Evolutionary conservation across 2,113 vertebrate species (phyloP), one percentile per base, ranked within the genome.

Genomic region (Turnix velox): DNA sequence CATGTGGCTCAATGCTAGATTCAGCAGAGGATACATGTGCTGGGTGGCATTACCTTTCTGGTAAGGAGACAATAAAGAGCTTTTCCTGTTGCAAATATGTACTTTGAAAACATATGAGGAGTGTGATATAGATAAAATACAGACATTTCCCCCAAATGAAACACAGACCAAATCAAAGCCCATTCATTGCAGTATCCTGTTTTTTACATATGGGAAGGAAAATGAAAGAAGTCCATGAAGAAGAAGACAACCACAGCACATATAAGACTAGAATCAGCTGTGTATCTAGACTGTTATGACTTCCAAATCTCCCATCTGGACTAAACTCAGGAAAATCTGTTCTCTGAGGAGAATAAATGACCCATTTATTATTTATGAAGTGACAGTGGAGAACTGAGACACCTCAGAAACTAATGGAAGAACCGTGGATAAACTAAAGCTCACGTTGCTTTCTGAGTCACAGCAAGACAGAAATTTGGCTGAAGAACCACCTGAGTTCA

Each of bases 111-210:
- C 66, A 91, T 37, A 43, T 52, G 65, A 45, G 6, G 87, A 89
- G 48, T 61, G 69, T 65, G 69, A 75, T 77, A 91, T 18, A 82
- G 77, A 94, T 82, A 94, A 93, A 96, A 94, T 78, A 92, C 93
- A 95, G 91, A 61, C 74, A 57, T 75, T 89, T 87, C 45, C 19
- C 62, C 23, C 40, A 81, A 94, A 95, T 85, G 58, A 95, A 92
- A 87, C 42, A 79, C 93, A 94, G 93, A 82, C 51, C 69, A 82
- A 94, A 95, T 91, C 87, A 95, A 94, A 94, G 81, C 59, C 67
- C 61, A 37, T 67, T 19, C 84, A 69, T 65, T 49, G 39, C 77
- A 82, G 66, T 84, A 91, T 89, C 62, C 87, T 63, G 87, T 95
- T 96, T 94, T 91, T 84, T 79, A 81, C 81, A 84, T 65, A 84